Conservation (phyloP, 2,888 invertebrate species). For the Phania funesta region DNA sequence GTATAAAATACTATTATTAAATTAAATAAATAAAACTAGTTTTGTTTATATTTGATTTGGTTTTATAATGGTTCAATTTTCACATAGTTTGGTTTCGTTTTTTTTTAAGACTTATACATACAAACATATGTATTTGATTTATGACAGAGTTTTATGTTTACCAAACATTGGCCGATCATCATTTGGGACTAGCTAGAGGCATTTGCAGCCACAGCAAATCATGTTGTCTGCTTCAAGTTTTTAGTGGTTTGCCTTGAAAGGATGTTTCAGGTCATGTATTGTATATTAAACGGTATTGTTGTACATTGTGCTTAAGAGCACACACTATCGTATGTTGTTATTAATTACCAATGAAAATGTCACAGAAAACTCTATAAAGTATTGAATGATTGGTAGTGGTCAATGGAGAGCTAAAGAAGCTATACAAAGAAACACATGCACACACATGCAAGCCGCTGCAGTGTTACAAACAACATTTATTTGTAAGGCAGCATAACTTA, state of each 20-base stretch:
- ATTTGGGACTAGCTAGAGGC: slow-evolving; percentile 6
- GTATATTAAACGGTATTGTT: slow-evolving; percentile 51
- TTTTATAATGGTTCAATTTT: slow-evolving; percentile 15
- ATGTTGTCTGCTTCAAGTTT: slow-evolving; percentile 1
- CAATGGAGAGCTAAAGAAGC: slow-evolving; percentile 22
- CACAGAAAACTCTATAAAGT: slow-evolving; percentile 14
- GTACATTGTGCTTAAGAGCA: background rate
- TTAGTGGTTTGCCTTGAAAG: slow-evolving; percentile 63
- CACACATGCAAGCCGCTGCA: background rate
- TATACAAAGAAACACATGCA: background rate
- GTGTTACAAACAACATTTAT: slow-evolving; percentile 21
- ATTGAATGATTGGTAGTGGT: slow-evolving; percentile 41
- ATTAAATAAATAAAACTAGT: slow-evolving; percentile 46
- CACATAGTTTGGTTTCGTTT: background rate
- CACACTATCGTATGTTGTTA: slow-evolving; percentile 16
- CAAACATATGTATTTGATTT: slow-evolving; percentile 14
- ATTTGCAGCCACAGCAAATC: background rate
- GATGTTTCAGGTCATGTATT: slow-evolving; percentile 52
- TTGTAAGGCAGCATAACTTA: slow-evolving; percentile 1
- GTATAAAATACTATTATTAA: slow-evolving; percentile 25
- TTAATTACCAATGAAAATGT: slow-evolving; percentile 52
- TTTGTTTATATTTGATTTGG: slow-evolving; percentile 25
- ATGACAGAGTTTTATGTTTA: slow-evolving; percentile 35
- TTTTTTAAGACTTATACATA: background rate
- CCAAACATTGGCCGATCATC: slow-evolving; percentile 34